Evolutionary conservation across 2,113 vertebrate genomes (phyloP), one percentile per base, ranked within the genome.

Genomic region (Nicator chloris): DNA sequence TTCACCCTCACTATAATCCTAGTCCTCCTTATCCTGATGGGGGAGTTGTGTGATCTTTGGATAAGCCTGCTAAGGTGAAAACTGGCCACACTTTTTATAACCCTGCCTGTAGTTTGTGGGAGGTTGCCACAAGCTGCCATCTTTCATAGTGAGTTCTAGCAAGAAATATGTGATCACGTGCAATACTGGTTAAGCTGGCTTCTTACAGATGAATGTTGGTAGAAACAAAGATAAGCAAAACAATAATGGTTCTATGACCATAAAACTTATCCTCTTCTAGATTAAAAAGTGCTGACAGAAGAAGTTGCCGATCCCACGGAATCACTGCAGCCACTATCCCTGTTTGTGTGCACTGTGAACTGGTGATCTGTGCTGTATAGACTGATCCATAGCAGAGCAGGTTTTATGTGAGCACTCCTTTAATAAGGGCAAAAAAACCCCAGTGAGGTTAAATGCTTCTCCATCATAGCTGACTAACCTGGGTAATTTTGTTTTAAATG

Each of bases 331-430:
- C 59, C 22, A 37, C 30, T 18, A 10, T 42, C 21, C 24, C 19
- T 7, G 0, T 21, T 60, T 18, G 6, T 10, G 30, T 40, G 22
- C 28, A 23, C 6, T 2, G 0, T 69, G 53, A 7, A 3, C 26
- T 75, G 65, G 47, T 50, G 39, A 7, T 44, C 7, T 47, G 5
- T 3, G 5, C 56, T 66, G 44, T 40, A 20, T 45, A 49, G 23
- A 12, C 4, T 45, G 53, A 71, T 35, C 49, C 27, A 24, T 3
- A 64, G 66, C 30, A 85, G 64, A 87, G 45, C 24, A 45, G 28
- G 16, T 82, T 69, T 90, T 73, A 19, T n/a, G 24, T 31, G 23
- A 50, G 18, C 28, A 10, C 24, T 81, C 16, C 49, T 66, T 79
- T 33, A 50, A 33, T 69, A 69, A 77, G 44, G 31, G 40, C 59